These are phyloP conservation scores for Meloidogyne exigua DNA, from an alignment of 1,140 invertebrate genomes.

Conservation along the genomic window DNA sequence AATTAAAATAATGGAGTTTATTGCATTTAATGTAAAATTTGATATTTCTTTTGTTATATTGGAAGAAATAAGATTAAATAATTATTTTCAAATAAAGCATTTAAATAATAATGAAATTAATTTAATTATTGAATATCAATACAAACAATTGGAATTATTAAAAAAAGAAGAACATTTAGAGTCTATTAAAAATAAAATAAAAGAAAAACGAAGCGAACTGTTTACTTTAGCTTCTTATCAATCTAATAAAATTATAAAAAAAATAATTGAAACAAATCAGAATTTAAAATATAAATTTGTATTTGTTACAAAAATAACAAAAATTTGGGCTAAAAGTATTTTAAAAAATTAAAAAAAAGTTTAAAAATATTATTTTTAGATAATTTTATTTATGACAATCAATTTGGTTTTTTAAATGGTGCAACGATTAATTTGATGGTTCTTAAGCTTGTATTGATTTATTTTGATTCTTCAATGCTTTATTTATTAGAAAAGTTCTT, in stretches of 20 bases:
- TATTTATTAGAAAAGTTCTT: constrained; percentile 20
- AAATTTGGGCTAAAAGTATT: constrained; percentile 14
- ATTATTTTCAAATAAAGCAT: not conserved
- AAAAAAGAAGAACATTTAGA: not conserved
- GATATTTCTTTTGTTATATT: constrained; percentile 7
- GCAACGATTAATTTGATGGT: not conserved
- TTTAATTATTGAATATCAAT: not conserved
- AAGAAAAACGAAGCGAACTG: not conserved
- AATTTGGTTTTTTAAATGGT: constrained; percentile 11
- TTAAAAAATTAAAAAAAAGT: not conserved
- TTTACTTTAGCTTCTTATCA: not conserved
- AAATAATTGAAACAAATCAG: not conserved
- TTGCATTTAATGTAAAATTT: not conserved
- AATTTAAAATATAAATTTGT: not conserved
- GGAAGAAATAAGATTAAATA: not conserved
- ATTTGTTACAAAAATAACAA: not conserved
- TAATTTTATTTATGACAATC: constrained; percentile 10
- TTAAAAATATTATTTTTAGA: not conserved
- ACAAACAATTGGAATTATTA: not conserved
- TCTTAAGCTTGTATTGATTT: constrained; percentile 13
- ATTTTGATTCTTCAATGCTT: constrained; percentile 3
- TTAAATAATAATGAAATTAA: not conserved
- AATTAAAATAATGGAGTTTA: not conserved
- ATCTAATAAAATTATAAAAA: constrained; percentile 8
- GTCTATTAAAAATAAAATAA: not conserved